These are phyloP conservation scores for Ochlodes sylvanus DNA, from an alignment of 2,888 invertebrate species.

Conservation along the genomic window DNA sequence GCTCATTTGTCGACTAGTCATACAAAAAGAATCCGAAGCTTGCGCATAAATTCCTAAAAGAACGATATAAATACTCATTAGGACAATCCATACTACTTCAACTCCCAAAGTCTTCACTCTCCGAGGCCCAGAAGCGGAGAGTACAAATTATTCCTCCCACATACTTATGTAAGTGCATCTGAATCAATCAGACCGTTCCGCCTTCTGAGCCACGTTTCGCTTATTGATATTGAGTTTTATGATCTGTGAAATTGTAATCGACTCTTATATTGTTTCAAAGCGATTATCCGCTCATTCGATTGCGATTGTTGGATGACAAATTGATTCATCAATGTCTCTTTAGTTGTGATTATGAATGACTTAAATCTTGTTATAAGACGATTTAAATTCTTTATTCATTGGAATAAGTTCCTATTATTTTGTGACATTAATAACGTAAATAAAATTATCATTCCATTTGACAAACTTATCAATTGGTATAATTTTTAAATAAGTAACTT, in stretches of 20 bases:
- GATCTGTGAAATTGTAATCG: conserved; percentile 53
- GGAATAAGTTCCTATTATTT: background rate
- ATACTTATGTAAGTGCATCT: conserved; percentile 79
- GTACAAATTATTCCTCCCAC: conserved; percentile 83
- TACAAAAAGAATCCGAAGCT: too few species aligned
- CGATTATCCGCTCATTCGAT: conserved; percentile 20
- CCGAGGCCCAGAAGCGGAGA: conserved; percentile 64
- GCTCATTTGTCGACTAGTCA: too few species aligned
- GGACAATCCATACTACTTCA: conserved; percentile 54
- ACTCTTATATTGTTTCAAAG: conserved; percentile 30
- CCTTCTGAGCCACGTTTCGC: conserved; percentile 67
- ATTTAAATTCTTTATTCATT: background rate
- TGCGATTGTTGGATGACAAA: conserved; percentile 18
- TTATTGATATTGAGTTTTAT: conserved; percentile 69
- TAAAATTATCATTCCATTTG: too few species aligned
- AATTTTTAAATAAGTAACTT: too few species aligned
- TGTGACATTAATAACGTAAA: too few species aligned
- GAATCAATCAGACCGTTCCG: conserved; percentile 81
- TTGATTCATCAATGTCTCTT: conserved; percentile 23
- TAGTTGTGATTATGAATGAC: background rate
- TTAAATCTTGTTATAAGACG: background rate
- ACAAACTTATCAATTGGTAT: too few species aligned
- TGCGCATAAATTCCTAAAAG: too few species aligned
- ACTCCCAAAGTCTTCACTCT: conserved; percentile 46
- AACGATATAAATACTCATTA: too few species aligned